A percentile compares a stretch with the other conserved stretches of the same genome.
phyloP scores from a whole-genome alignment of 2,797 vertebrate species.

The Australoheros facetus region DNA sequence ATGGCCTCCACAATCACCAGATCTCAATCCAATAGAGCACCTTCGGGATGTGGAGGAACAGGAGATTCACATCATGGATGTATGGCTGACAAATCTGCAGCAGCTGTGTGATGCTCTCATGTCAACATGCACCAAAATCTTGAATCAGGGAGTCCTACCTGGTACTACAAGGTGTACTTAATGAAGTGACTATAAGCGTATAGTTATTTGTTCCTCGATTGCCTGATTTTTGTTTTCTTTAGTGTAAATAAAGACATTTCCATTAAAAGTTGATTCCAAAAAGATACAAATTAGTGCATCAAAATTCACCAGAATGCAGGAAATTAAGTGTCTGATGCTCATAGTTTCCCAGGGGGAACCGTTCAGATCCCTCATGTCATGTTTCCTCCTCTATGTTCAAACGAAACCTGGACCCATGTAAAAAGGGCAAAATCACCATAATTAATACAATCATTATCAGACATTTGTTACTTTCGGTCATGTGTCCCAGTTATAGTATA shows the following conservation, averaged over 20 bases:
- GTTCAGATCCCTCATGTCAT: background rate
- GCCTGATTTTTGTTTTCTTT: background rate
- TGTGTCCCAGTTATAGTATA: background rate
- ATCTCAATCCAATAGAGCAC: background rate
- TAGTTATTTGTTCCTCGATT: background rate
- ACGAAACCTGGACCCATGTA: background rate
- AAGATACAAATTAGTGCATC: background rate
- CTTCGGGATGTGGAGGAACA: background rate
- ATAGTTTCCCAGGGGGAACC: background rate
- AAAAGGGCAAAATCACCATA: background rate
- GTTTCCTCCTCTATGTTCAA: too few species aligned
- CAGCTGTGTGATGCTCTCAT: rapidly evolving
- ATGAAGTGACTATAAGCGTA: background rate
- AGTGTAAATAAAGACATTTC: background rate
- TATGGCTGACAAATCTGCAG: background rate
- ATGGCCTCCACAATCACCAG: background rate
- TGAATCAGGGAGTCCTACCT: background rate
- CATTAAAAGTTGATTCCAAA: background rate
- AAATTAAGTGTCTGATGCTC: background rate
- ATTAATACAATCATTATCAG: background rate
- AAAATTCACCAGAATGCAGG: background rate
- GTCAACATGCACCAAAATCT: background rate
- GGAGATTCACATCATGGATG: background rate
- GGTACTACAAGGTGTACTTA: background rate
- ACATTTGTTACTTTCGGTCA: background rate